A percentile compares a stretch with the other conserved stretches of the same genome.
Evolutionary conservation across 2,113 vertebrate genomes (phyloP).

Genomic region (Sinocyclocheilus rhinocerous): DNA sequence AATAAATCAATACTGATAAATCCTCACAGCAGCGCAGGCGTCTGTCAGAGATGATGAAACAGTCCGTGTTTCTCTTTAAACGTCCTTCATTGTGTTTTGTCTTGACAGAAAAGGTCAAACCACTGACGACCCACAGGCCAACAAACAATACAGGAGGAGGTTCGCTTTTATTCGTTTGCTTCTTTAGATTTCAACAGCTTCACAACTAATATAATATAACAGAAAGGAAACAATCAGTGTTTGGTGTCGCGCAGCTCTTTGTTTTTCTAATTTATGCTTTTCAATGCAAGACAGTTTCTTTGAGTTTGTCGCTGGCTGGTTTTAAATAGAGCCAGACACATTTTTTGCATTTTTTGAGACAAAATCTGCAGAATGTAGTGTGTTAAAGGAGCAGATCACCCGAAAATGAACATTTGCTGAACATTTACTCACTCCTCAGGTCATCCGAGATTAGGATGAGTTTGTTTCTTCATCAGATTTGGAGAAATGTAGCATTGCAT

Average conservation of each 20-base stretch:
- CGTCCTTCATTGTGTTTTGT: slow-evolving; percentile 49
- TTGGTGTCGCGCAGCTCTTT: background rate
- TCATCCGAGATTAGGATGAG: background rate
- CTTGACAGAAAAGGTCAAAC: slow-evolving; percentile 77
- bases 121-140: slow-evolving; percentile 78
- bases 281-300: background rate
- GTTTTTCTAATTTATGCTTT: background rate
- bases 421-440: background rate
- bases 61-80: slow-evolving; percentile 4
- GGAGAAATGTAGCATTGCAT: too few species aligned
- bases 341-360: background rate
- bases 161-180: slow-evolving; percentile 51
- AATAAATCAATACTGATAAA: slow-evolving; percentile 53
- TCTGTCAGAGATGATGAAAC: slow-evolving; percentile 18
- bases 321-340: background rate
- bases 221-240: background rate
- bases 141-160: slow-evolving; percentile 82
- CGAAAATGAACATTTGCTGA: background rate
- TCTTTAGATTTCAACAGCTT: background rate
- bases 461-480: too few species aligned
- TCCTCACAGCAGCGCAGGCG: background rate
- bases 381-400: background rate
- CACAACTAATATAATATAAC: background rate
- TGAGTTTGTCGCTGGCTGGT: background rate
- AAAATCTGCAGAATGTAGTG: background rate